Percentiles rank a stretch among this genome's conserved stretches.
Conservation (phyloP, 2,113 vertebrate species). For the Abramis brama region DNA sequence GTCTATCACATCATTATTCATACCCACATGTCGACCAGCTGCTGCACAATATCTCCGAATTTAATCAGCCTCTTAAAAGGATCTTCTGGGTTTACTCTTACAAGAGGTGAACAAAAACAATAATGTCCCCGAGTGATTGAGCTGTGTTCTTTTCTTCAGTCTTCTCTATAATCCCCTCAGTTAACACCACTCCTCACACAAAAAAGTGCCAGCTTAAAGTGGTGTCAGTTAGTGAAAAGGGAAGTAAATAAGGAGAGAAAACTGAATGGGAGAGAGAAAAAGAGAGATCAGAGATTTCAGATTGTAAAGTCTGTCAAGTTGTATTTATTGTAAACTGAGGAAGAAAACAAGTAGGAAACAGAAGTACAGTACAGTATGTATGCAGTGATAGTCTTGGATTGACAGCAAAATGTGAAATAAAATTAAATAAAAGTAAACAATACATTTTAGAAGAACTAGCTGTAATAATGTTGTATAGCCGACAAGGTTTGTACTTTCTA, state of each 20-base stretch:
- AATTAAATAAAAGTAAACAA: too few species aligned
- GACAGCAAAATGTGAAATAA: neutral
- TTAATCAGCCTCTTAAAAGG: conserved; percentile 23
- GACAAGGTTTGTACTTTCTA: too few species aligned
- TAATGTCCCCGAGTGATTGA: neutral
- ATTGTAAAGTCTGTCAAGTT: neutral
- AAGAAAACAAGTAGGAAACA: neutral
- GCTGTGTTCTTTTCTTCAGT: conserved; percentile 9
- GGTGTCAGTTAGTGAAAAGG: conserved; percentile 24
- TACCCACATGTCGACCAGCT: neutral
- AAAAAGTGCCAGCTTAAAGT: neutral
- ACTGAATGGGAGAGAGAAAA: neutral
- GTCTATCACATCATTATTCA: conserved; percentile 37
- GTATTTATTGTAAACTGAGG: neutral
- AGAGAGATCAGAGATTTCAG: neutral
- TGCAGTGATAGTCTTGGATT: neutral
- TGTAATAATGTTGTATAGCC: too few species aligned
- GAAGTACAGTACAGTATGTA: neutral
- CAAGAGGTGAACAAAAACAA: conserved; percentile 27
- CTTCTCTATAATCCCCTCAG: neutral
- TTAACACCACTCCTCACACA: conserved; percentile 10
- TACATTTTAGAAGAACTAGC: too few species aligned
- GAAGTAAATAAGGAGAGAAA: neutral
- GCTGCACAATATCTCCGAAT: conserved; percentile 16
- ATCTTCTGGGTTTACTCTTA: conserved; percentile 6